Percentiles rank a stretch among this genome's conserved stretches.
Evolutionary conservation across 2,797 vertebrate species (phyloP).

Genomic region (Sebastes hubbsi): DNA sequence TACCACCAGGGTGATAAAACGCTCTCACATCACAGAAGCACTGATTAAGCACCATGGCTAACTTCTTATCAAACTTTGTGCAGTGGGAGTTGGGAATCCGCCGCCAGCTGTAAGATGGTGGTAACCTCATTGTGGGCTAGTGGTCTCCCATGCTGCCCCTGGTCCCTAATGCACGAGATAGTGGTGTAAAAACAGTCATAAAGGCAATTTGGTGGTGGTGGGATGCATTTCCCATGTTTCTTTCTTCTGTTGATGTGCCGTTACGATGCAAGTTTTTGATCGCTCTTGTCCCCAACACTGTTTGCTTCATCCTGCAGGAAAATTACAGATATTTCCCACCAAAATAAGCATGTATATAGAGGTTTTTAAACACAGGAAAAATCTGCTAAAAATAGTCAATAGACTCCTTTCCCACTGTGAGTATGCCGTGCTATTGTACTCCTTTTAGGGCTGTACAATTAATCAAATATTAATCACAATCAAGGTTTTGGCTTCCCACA

Average conservation of each 20-base stretch:
- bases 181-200: conserved; percentile 24
- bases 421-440: no score
- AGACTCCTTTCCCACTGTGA: no score
- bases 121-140: conserved; percentile 14
- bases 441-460: no score
- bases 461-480: no score
- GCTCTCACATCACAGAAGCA: background rate
- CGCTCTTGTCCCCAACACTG: background rate
- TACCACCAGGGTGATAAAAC: background rate
- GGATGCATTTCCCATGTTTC: conserved; percentile 29
- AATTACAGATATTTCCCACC: background rate
- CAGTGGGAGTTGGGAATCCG: background rate
- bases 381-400: no score
- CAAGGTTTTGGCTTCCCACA: no score
- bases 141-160: conserved; percentile 12
- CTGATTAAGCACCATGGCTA: conserved; percentile 5
- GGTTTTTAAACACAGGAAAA: no score
- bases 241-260: background rate
- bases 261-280: background rate
- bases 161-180: conserved; percentile 32
- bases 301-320: background rate
- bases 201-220: conserved; percentile 25
- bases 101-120: background rate
- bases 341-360: no score
- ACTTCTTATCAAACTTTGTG: background rate